A percentile compares a stretch with the other conserved stretches of the same genome.
Evolutionary conservation across 2,888 invertebrate genomes (phyloP).

Genomic region (Tinea pellionella): DNA sequence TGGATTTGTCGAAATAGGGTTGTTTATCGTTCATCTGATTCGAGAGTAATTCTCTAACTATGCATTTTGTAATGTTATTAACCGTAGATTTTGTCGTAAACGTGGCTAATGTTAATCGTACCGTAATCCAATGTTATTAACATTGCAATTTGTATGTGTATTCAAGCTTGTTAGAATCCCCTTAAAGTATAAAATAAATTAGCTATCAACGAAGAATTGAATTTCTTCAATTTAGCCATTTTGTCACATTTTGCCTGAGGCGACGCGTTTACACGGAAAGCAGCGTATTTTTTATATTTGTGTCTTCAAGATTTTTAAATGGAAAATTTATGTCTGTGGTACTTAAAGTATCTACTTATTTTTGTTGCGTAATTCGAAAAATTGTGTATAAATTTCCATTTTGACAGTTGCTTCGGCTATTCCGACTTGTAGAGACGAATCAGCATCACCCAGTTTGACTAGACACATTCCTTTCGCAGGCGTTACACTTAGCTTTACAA

Average conservation of each 20-base stretch:
- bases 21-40: too few relatives aligned
- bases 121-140: too few relatives aligned
- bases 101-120: too few relatives aligned
- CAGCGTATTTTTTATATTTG: not conserved
- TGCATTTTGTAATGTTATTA: too few relatives aligned
- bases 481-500: too few relatives aligned
- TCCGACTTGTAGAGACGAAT: too few relatives aligned
- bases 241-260: conserved; percentile 37
- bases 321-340: not conserved
- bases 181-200: conserved; percentile 42
- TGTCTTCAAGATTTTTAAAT: not conserved
- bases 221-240: conserved; percentile 45
- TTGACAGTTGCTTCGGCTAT: too few relatives aligned
- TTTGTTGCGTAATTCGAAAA: not conserved
- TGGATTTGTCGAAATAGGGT: too few relatives aligned
- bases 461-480: too few relatives aligned
- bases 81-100: too few relatives aligned
- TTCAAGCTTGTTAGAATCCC: not conserved
- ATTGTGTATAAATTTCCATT: not conserved
- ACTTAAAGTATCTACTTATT: not conserved
- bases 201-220: conserved; percentile 59
- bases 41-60: too few relatives aligned
- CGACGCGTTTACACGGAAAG: conserved; percentile 19
- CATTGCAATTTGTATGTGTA: not conserved
- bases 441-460: too few relatives aligned